Percentiles rank a stretch among this genome's conserved stretches.
Evolutionary conservation across 2,113 vertebrate species (phyloP).

Genomic region (Hystrix cristata): DNA sequence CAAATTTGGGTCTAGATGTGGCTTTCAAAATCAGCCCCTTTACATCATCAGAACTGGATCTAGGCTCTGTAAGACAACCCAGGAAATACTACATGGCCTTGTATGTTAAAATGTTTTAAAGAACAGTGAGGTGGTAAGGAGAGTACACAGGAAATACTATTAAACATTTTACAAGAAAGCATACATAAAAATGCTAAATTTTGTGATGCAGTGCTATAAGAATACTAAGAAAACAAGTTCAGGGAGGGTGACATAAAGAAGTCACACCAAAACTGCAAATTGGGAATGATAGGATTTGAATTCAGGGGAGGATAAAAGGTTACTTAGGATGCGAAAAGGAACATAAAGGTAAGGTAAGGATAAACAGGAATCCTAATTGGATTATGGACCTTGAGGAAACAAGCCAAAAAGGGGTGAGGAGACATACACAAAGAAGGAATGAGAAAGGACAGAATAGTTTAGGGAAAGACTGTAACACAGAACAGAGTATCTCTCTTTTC

Average conservation of each 20-base stretch:
- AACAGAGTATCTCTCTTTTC: not conserved
- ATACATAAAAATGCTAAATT: not conserved
- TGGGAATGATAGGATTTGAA: not conserved
- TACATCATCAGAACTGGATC: not conserved
- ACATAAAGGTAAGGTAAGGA: not conserved
- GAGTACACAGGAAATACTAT: not conserved
- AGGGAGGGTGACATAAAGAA: not conserved
- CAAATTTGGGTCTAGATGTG: not conserved
- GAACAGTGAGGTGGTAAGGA: not conserved
- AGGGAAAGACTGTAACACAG: not conserved
- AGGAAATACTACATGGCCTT: not conserved
- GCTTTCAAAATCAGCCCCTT: not conserved
- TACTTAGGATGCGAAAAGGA: not conserved
- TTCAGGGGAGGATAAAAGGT: not conserved
- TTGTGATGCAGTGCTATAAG: not conserved
- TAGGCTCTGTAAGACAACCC: not conserved
- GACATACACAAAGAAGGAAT: not conserved
- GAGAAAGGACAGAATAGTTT: not conserved
- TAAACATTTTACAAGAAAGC: not conserved
- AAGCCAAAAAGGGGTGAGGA: not conserved
- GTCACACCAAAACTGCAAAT: not conserved
- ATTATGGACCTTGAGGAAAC: not conserved
- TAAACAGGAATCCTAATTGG: not conserved
- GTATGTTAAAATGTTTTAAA: not conserved
- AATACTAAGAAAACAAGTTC: not conserved